Conservation (phyloP, 2,113 vertebrate genomes). For the Ammodytes marinus region DNA sequence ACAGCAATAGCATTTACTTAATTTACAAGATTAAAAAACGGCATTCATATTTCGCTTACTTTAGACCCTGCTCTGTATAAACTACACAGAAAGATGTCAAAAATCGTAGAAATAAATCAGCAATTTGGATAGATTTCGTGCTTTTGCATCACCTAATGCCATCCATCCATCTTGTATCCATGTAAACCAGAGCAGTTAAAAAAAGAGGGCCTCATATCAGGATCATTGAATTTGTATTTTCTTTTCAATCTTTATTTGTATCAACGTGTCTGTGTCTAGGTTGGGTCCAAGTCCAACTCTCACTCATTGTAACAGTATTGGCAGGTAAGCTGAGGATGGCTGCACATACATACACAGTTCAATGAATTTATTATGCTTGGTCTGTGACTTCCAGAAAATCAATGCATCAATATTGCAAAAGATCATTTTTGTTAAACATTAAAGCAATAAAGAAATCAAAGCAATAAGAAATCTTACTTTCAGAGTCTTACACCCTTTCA, state of each 20-base stretch:
- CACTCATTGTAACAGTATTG: neutral
- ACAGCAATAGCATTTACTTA: neutral
- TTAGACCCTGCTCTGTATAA: neutral
- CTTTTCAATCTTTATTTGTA: no score
- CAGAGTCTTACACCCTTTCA: slow-evolving; percentile 15
- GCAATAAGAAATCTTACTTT: neutral
- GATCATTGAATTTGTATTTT: neutral
- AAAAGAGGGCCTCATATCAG: neutral
- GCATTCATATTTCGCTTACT: neutral
- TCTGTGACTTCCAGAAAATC: neutral
- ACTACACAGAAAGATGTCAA: neutral
- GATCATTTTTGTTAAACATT: slow-evolving; percentile 25
- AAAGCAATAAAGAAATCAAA: neutral
- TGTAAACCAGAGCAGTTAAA: neutral
- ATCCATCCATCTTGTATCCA: neutral
- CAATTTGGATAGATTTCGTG: neutral
- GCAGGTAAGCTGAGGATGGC: neutral
- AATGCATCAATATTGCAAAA: neutral
- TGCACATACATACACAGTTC: neutral
- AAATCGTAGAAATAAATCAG: neutral
- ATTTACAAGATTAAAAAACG: neutral
- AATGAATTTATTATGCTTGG: neutral
- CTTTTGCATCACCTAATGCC: neutral
- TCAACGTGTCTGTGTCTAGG: no score
- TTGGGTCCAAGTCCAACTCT: no score